Conservation (phyloP, 1,140 invertebrate species). For the Wiebesia pumilae region DNA sequence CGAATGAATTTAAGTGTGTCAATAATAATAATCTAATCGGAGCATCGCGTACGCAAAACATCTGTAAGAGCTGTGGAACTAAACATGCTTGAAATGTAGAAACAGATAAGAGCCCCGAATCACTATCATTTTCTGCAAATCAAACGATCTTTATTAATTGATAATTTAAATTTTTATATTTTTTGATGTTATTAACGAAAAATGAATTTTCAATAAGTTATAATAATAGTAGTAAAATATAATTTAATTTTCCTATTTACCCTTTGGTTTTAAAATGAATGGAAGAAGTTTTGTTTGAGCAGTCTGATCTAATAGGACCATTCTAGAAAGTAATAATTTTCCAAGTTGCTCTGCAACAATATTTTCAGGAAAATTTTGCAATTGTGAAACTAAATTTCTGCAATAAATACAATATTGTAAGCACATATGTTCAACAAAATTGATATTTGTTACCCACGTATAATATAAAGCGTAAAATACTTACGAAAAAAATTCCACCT, state of each 20-base stretch:
- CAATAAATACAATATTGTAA: conserved; percentile 47
- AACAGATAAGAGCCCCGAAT: conserved; percentile 77
- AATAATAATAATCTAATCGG: conserved; percentile 83
- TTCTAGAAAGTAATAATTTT: conserved; percentile 83
- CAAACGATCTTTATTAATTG: conserved; percentile 2
- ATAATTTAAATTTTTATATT: too few relatives aligned
- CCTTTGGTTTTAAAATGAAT: conserved; percentile 82
- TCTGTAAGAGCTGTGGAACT: conserved; percentile 83
- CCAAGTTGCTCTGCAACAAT: conserved; percentile 86
- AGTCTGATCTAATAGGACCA: conserved; percentile 86
- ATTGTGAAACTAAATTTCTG: conserved; percentile 77
- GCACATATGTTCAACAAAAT: too few relatives aligned
- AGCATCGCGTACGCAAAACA: conserved; percentile 85
- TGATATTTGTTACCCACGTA: conserved; percentile 18
- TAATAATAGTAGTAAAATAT: conserved; percentile 13
- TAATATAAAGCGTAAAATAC: conserved; percentile 43
- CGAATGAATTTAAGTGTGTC: conserved; percentile 82
- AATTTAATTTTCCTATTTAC: conserved; percentile 51
- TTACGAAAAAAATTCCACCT: conserved; percentile 84
- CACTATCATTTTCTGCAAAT: conserved; percentile 71
- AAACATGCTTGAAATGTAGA: conserved; percentile 82
- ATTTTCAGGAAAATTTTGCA: conserved; percentile 84
- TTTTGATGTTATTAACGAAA: not conserved
- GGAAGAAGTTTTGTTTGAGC: conserved; percentile 86
- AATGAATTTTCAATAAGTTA: not conserved